Percentiles rank a stretch among this genome's conserved stretches.
Evolutionary conservation across 2,797 vertebrate species (phyloP).

Genomic region (Phrynocephalus vlangalii): DNA sequence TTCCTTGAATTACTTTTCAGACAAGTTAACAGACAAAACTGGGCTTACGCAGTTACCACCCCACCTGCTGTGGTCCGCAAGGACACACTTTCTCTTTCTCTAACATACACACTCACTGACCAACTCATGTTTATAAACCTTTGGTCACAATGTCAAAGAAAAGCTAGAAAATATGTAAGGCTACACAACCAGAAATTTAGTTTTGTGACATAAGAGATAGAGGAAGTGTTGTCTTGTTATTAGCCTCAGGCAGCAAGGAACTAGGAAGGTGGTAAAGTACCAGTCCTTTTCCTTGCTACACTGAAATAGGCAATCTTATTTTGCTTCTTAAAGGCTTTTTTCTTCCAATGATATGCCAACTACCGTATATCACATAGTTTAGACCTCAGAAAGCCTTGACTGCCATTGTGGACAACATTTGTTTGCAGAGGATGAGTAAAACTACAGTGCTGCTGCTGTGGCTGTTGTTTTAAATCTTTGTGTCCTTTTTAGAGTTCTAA

Average conservation of each 20-base stretch:
- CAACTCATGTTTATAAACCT: neutral
- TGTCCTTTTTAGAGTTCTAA: too few species aligned
- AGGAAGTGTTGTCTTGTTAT: neutral
- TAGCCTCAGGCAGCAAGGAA: neutral
- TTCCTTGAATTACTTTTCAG: neutral
- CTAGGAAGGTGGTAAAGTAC: neutral
- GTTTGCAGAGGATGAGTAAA: too few species aligned
- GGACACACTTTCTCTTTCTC: too few species aligned
- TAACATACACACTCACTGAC: neutral
- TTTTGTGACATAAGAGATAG: neutral
- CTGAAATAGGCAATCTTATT: neutral
- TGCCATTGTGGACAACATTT: too few species aligned
- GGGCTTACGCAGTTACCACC: fast-evolving
- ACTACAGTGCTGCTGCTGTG: too few species aligned
- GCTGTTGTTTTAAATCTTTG: too few species aligned
- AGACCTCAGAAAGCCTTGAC: too few species aligned
- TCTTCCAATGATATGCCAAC: neutral
- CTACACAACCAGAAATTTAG: neutral
- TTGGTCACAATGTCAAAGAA: neutral
- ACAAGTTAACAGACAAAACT: neutral
- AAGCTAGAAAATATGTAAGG: neutral
- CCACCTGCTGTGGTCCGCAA: neutral
- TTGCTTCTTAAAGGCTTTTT: too few species aligned
- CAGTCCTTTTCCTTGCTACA: neutral
- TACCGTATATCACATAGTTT: too few species aligned